Base-by-base conservation (phyloP, 2,113 vertebrate species). In the Bungarus multicinctus region DNA sequence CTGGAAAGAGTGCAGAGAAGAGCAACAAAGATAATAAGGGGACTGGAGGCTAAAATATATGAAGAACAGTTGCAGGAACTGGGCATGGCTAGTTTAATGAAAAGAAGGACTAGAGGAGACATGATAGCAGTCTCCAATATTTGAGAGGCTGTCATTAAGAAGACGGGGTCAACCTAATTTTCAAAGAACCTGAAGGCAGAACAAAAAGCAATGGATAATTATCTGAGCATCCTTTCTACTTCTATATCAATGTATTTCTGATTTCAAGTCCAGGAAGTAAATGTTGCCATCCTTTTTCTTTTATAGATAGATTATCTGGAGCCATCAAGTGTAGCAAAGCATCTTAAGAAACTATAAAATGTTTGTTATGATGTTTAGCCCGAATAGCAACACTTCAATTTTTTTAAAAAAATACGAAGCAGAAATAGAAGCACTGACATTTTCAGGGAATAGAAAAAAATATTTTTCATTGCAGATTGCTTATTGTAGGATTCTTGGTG, bases 261-360 rank as follows among this genome's bases (percentile, higher is more conserved):
- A 18, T 34, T 47, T 85, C 47, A 34, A 10, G 9, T 27, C 25
- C 4, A 14, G 0, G 88, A 64, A 3, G 85, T 91, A 11, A 27
- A 92, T 69, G 34, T 92, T 92, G 57, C 85, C 25, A 94, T 58
- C 88, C 2, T 0, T 53, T 92, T 90, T 89, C 0, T 0, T 34
- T 0, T 54, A 87, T 91, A 85, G 39, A 20, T 94, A 94, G n/a
- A 69, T 91, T 94, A 91, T 94, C 93, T 39, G 81, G 91, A 85
- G 85, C 0, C 22, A 69, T 43, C 89, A 81, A 90, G 90, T 89
- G 0, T 14, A 27, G 92, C 90, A 53, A 54, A 9, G 94, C 16
- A 91, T 50, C 58, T 85, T 93, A 93, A 87, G 91, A 93, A 95
- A 91, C 6, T 86, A 52, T 27, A 90, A 90, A 89, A 3, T 1